These are phyloP conservation scores for Alsophila aescularia DNA, from an alignment of 2,888 invertebrate species.

Conservation along the genomic window DNA sequence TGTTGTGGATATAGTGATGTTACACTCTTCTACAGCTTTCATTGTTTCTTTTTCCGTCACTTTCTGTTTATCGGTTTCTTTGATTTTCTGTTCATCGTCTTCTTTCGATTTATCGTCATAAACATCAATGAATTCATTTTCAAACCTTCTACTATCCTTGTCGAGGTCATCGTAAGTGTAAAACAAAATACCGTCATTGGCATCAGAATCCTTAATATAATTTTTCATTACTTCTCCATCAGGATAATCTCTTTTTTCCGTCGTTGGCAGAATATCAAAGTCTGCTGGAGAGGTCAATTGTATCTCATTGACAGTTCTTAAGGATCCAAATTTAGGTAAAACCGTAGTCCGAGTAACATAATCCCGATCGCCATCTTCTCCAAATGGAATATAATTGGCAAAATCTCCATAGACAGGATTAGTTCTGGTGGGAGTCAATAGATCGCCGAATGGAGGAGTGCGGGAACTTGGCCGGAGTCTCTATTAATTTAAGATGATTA, in stretches of 20 bases:
- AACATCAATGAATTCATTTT: conserved; percentile 37
- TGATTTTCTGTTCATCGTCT: conserved; percentile 4
- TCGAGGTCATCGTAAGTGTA: conserved; percentile 54
- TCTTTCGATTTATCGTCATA: conserved; percentile 44
- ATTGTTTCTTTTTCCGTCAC: neutral
- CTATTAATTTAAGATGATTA: no score
- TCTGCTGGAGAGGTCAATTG: conserved; percentile 32
- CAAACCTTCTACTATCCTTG: conserved; percentile 40
- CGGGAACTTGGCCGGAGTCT: no score
- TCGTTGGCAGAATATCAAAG: conserved; percentile 9
- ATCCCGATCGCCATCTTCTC: conserved; percentile 36
- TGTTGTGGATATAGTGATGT: neutral
- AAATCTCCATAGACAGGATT: conserved; percentile 32
- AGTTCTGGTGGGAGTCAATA: conserved; percentile 51
- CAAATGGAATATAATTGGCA: conserved; percentile 41
- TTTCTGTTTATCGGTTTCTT: conserved; percentile 1
- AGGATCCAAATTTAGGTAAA: conserved; percentile 24
- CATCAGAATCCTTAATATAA: conserved; percentile 49
- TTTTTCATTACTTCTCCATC: conserved; percentile 36
- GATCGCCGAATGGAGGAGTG: conserved; percentile 29
- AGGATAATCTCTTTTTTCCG: conserved; percentile 28
- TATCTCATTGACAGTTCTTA: conserved; percentile 37
- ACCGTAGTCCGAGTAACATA: conserved; percentile 37
- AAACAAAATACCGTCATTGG: conserved; percentile 58
- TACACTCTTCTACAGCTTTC: neutral